Base-by-base conservation (phyloP, 2,888 invertebrate species). In the Ligdia adustata region DNA sequence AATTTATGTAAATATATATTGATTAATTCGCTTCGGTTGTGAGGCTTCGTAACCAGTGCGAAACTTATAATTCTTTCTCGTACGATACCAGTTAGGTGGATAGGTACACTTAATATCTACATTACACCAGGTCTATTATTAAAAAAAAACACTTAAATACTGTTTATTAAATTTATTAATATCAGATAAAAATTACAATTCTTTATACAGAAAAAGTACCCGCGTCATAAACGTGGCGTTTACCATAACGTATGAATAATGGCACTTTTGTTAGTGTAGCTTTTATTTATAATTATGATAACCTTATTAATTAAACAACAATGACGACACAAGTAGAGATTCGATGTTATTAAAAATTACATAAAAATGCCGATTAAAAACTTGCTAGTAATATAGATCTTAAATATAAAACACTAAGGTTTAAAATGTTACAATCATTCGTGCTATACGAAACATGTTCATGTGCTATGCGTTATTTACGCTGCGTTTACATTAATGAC, bases 221-320 rank as follows among this genome's bases (percentile, higher is more conserved):
- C 29, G 37, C 49, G 42, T 26, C 24, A 20, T 11, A 26, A 38
- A 40, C 45, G 40, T 44, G 5, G 33, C 33, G 27, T 37, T 14
- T 71, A 69, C 60, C 44, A 70, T 60, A 67, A 54, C 70, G 75
- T 77, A 73, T 69, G 62, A 78, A 68, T 78, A 82, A 84, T 87
- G 86, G 86, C 85, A 86, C 85, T 62, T 61, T 45, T 62, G 72
- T 79, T 76, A 77, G 71, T 72, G 63, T 55, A 62, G 64, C 62
- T 61, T 57, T 43, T 48, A 50, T 45, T n/a, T n/a, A 52, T 37
- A 27, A 27, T 27, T 49, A n/a, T n/a, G 7, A 46, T 57, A 51
- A 31, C 4, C 32, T 33, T 49, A 42, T 26, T 27, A 28, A 22
- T 45, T 34, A 35, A 31, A 50, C 9, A 46, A 42, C 47, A 44